phyloP scores from a whole-genome alignment of 2,888 invertebrate genomes.

The Lottia gigantea region DNA sequence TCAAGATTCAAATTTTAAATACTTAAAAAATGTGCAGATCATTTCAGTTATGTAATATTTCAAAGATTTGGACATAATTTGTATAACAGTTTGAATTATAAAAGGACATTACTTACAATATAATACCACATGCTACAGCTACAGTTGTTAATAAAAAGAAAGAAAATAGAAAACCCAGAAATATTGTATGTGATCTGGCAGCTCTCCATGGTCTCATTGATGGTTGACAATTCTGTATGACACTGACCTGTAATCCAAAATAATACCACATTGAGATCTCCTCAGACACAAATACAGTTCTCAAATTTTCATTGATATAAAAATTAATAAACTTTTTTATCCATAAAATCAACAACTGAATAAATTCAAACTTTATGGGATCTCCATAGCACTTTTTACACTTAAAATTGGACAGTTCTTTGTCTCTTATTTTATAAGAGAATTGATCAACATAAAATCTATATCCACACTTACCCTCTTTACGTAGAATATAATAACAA shows the following conservation, averaged over 20 bases:
- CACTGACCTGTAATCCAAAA: constrained; percentile 68
- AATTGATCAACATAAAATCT: too few species aligned
- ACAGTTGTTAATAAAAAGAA: constrained; percentile 59
- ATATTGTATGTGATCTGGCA: constrained; percentile 81
- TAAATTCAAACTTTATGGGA: background rate
- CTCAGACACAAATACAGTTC: background rate
- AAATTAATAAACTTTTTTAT: too few species aligned
- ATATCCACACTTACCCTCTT: constrained; percentile 72
- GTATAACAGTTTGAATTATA: too few species aligned
- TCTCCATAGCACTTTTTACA: background rate
- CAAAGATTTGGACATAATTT: too few species aligned
- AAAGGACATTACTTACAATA: constrained; percentile 51
- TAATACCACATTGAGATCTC: background rate
- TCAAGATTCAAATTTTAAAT: too few species aligned
- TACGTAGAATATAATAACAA: constrained; percentile 80
- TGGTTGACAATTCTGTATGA: constrained; percentile 77
- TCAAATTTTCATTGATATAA: too few species aligned
- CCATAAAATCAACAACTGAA: background rate
- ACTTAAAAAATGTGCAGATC: too few species aligned
- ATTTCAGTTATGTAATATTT: too few species aligned
- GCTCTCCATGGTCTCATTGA: constrained; percentile 78
- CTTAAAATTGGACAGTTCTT: background rate
- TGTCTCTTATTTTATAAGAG: too few species aligned
- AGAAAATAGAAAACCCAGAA: constrained; percentile 68
- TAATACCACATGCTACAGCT: constrained; percentile 57